Conservation (phyloP, 92 coral and sea anemone species). For the Nematostella vectensis region DNA sequence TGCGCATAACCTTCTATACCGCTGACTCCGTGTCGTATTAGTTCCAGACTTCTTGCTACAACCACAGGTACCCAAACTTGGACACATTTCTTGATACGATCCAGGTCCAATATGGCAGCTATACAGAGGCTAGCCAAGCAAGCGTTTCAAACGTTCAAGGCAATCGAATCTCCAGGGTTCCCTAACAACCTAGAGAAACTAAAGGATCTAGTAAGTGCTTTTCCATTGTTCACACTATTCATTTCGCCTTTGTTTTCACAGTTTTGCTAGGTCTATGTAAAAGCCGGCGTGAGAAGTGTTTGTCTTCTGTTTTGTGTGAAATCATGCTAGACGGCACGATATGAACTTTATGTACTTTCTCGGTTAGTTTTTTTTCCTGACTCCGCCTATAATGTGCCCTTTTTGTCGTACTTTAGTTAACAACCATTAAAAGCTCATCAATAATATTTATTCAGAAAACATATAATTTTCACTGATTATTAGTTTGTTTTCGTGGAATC, state of each 20-base stretch:
- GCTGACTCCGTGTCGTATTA: no score
- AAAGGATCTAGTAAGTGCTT: conserved; percentile 56
- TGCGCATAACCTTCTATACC: not conserved
- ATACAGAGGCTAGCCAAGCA: conserved; percentile 80
- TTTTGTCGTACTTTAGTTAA: no score
- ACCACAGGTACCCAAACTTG: no score
- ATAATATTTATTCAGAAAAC: no score
- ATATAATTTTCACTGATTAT: no score
- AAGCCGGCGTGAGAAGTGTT: no score
- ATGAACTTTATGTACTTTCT: not conserved
- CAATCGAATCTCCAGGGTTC: conserved; percentile 52
- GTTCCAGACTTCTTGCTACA: no score
- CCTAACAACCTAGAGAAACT: conserved; percentile 64
- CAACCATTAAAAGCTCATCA: no score
- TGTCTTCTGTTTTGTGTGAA: no score
- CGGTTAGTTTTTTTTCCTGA: not conserved
- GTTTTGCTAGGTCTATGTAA: no score
- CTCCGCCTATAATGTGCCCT: not conserved
- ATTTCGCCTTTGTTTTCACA: not conserved
- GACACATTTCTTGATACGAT: no score
- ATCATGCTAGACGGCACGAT: not conserved
- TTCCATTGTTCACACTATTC: not conserved
- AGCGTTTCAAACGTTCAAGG: conserved; percentile 72
- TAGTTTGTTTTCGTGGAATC: no score
- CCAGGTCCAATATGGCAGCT: conserved; percentile 56